Percentiles rank a stretch among this genome's conserved stretches.
phyloP scores from a whole-genome alignment of 1,140 invertebrate species.

The Phortica variegata region DNA sequence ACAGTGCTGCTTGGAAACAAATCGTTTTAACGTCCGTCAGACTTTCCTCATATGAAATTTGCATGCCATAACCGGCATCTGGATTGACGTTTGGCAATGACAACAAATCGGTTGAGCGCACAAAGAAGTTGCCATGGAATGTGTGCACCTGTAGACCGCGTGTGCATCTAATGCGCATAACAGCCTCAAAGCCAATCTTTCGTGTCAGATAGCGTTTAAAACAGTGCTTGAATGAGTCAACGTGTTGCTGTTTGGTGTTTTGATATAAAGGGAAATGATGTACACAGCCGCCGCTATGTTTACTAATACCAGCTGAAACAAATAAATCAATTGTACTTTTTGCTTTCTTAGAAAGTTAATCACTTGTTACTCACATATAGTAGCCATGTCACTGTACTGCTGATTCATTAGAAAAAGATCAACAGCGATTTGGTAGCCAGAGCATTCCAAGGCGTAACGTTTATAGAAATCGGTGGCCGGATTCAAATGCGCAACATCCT shows the following conservation, averaged over 20 bases:
- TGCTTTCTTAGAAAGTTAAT: too few relatives aligned
- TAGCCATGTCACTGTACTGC: slow-evolving; percentile 92
- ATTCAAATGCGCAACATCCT: slow-evolving; percentile 81
- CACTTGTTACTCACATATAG: slow-evolving; percentile 71
- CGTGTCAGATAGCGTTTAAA: slow-evolving; percentile 89
- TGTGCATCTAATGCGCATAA: slow-evolving; percentile 95
- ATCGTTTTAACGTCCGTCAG: slow-evolving; percentile 83
- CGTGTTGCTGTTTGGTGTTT: slow-evolving; percentile 67
- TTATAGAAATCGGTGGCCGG: slow-evolving; percentile 99
- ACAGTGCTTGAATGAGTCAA: slow-evolving; percentile 74
- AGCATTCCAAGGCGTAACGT: slow-evolving; percentile 92
- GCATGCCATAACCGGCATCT: slow-evolving; percentile 97
- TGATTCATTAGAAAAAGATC: slow-evolving; percentile 93
- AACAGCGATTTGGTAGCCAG: slow-evolving; percentile 92
- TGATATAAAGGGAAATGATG: slow-evolving; percentile 92
- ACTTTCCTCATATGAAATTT: slow-evolving; percentile 77
- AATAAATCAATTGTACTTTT: neutral
- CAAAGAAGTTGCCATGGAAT: slow-evolving; percentile 99
- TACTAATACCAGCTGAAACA: slow-evolving; percentile 78
- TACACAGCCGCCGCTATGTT: slow-evolving; percentile 93
- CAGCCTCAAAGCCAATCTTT: slow-evolving; percentile 98
- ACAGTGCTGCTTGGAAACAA: slow-evolving; percentile 95
- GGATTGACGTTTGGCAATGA: slow-evolving; percentile 97
- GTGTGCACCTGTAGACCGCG: slow-evolving; percentile 92
- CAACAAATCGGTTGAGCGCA: slow-evolving; percentile 94